Conservation (phyloP, 2,113 vertebrate genomes). For the Cyprinodon brontotheroides region DNA sequence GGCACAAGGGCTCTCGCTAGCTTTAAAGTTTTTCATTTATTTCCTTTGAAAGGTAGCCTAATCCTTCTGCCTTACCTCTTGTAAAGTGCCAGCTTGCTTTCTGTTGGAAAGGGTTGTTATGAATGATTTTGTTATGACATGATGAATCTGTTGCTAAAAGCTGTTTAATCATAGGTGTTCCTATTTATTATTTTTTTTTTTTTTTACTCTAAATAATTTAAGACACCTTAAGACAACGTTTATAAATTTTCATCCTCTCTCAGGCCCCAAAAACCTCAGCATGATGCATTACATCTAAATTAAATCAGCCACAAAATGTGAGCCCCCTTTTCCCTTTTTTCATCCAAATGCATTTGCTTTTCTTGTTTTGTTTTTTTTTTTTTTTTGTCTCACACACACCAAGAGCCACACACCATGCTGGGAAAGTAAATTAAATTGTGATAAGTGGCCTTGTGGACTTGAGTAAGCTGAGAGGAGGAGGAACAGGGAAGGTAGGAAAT, state of each 20-base stretch:
- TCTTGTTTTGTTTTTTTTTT: not conserved
- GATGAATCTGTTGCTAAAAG: too few relatives aligned
- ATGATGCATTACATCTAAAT: conserved; percentile 32
- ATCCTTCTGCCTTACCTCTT: too few relatives aligned
- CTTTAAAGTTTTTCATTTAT: too few relatives aligned
- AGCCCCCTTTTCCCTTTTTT: not conserved
- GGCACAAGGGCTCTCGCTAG: too few relatives aligned
- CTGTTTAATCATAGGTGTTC: too few relatives aligned
- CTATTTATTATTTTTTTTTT: too few relatives aligned
- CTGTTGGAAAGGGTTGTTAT: too few relatives aligned
- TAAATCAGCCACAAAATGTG: conserved; percentile 14
- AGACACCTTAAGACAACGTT: too few relatives aligned
- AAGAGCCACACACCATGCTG: conserved; percentile 5
- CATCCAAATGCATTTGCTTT: conserved; percentile 3
- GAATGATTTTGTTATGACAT: too few relatives aligned
- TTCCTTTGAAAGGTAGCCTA: too few relatives aligned
- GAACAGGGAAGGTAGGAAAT: not conserved
- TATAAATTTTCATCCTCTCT: not conserved
- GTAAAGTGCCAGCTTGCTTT: too few relatives aligned
- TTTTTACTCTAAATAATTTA: too few relatives aligned
- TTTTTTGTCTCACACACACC: not conserved
- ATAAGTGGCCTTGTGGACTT: conserved; percentile 15
- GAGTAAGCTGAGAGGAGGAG: not conserved
- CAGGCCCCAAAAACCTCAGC: not conserved
- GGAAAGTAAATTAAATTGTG: conserved; percentile 40